A percentile compares a stretch with the other conserved stretches of the same genome.
phyloP scores from a whole-genome alignment of 2,113 vertebrate genomes.

The Podocnemis expansa region DNA sequence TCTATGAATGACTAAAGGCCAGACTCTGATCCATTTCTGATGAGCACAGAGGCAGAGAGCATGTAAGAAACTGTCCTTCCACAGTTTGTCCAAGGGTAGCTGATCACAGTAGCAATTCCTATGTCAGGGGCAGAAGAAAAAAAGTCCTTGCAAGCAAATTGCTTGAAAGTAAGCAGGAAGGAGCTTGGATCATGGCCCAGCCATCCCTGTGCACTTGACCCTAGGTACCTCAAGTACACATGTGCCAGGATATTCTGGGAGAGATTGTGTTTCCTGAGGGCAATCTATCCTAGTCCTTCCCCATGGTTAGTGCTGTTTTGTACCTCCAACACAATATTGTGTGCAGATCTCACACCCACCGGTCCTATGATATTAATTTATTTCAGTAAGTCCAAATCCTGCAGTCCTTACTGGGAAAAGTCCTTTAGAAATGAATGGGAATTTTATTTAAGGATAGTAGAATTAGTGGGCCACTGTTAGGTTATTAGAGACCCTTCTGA shows the following conservation, averaged over 20 bases:
- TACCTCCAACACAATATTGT: neutral
- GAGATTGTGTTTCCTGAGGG: neutral
- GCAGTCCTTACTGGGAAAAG: neutral
- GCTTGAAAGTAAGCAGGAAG: neutral
- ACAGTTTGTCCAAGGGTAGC: neutral
- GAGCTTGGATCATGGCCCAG: neutral
- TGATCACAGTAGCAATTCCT: neutral
- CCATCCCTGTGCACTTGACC: neutral
- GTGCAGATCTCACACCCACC: accelerated
- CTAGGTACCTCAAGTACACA: neutral
- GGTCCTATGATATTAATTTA: neutral
- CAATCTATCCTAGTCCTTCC: neutral
- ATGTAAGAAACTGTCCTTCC: neutral
- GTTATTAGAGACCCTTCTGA: neutral
- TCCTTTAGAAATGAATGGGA: neutral
- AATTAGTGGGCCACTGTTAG: neutral
- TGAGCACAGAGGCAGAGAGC: neutral
- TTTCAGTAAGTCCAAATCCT: accelerated
- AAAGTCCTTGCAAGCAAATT: neutral
- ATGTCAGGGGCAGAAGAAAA: neutral
- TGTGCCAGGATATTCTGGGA: neutral
- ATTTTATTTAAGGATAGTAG: neutral
- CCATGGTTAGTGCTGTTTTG: neutral
- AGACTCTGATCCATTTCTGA: neutral
- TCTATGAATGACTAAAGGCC: neutral